Conservation (phyloP, 2,113 vertebrate species). For the Plotosus lineatus region DNA sequence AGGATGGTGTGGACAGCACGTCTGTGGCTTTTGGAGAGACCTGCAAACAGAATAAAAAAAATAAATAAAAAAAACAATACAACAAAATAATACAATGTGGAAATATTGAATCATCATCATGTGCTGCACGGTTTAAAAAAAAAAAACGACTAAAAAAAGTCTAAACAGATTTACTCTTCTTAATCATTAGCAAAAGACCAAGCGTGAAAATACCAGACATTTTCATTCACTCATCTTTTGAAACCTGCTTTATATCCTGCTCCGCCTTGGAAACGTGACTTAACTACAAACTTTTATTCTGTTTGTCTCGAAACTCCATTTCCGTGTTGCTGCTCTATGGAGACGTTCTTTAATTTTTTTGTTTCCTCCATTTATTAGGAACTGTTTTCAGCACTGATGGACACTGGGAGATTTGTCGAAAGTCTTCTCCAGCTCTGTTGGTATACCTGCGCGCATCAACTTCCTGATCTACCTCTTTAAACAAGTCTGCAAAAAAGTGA, state of each 20-base stretch:
- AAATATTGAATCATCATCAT: not conserved
- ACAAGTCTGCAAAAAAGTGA: too few relatives aligned
- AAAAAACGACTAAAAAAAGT: not conserved
- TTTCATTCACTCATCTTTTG: not conserved
- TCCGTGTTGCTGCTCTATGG: not conserved
- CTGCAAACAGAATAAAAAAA: slow-evolving; percentile 61
- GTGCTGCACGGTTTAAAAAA: not conserved
- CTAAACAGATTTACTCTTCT: not conserved
- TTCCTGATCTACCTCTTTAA: too few relatives aligned
- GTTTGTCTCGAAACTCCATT: not conserved
- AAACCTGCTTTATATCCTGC: not conserved
- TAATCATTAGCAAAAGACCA: not conserved
- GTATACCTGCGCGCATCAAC: too few relatives aligned
- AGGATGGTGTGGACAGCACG: slow-evolving; percentile 91
- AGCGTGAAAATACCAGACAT: not conserved
- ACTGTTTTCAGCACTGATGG: not conserved
- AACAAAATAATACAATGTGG: too few relatives aligned
- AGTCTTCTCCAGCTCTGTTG: not conserved
- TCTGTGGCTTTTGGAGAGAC: slow-evolving; percentile 86
- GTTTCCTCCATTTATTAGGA: not conserved
- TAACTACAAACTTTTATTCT: not conserved
- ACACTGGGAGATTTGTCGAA: not conserved
- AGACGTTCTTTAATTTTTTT: not conserved
- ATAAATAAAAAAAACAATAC: not conserved
- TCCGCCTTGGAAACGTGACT: not conserved